Evolutionary conservation across 2,113 vertebrate species (phyloP), one percentile per base, ranked within the genome.

Genomic region (Lophura nycthemera): DNA sequence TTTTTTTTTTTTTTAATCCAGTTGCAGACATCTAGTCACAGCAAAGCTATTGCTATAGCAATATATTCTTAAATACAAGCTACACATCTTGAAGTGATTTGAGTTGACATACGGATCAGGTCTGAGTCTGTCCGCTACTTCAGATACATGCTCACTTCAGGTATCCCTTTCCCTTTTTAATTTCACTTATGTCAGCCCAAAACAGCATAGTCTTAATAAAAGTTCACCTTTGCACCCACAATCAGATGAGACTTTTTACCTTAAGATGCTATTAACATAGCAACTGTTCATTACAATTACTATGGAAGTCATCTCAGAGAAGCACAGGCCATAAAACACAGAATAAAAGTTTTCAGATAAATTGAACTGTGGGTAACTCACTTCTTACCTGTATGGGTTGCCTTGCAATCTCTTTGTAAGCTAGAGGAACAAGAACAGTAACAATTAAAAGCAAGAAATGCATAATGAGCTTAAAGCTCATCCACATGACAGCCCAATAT

Each of bases 331-430:
- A 11, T 11, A 89, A 72, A 3, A 2, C 13, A 63, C 24, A 75
- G 4, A 40, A 11, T 14, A 34, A 8, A 84, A 22, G 34, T 56
- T 66, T 38, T 73, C n/a, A 70, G 27, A 25, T 47, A 63, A 89
- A 80, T 10, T 66, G 38, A 83, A 48, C 77, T 14, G 19, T 18
- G 54, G 47, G 30, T 42, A 64, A 66, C 52, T 3, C 24, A 24
- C 40, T 38, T 97, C 98, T 98, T 97, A 99, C 99, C 97, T 97
- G 61, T 98, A 98, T 10, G 99, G 99, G 86, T 99, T 98, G 66
- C 98, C 99, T 92, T 99, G 99, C 78, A 99, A 97, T 87, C 99
- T 98, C 89, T 98, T 99, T 2, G 99, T 99, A 84, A 99, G 96
- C 99, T 99, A 56, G 50, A 89, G 90, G 22, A 72, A 61, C 92